Conservation (phyloP, 2,113 vertebrate species). For the Vulpes ferrilata region DNA sequence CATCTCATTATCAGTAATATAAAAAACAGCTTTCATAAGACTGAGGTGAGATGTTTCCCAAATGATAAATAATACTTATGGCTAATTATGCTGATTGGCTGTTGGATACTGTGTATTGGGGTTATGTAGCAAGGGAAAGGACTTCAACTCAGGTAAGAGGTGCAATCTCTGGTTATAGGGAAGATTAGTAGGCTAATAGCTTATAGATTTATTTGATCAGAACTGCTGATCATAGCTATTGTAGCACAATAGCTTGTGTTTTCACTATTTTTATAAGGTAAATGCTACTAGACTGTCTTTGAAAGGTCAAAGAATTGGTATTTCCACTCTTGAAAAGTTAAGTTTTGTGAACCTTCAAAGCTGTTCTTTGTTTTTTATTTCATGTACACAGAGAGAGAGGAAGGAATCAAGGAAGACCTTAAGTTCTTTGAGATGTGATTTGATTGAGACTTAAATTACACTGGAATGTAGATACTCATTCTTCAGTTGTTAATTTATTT, state of each 20-base stretch:
- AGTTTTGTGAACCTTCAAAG: conserved; percentile 43
- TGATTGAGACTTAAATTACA: not conserved
- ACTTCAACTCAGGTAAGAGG: not conserved
- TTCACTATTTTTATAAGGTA: not conserved
- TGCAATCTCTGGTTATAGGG: not conserved
- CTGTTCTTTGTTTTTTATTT: conserved; percentile 12
- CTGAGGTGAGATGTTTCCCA: not conserved
- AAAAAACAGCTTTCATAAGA: conserved; percentile 5
- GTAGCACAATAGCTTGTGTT: not conserved
- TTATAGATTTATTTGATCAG: not conserved
- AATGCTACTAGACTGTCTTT: not conserved
- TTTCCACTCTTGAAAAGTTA: conserved; percentile 20
- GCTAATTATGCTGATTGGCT: not conserved
- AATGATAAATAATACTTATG: not conserved
- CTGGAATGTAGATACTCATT: not conserved
- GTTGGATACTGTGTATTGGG: not conserved
- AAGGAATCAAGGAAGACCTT: not conserved
- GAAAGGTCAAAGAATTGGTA: conserved; percentile 5
- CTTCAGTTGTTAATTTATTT: not conserved
- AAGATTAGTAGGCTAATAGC: conserved; percentile 17
- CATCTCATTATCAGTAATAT: conserved; percentile 27
- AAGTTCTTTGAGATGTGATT: conserved; percentile 32
- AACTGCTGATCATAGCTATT: not conserved
- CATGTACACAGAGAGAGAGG: not conserved
- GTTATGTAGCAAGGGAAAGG: not conserved